Conservation (phyloP, 2,888 invertebrate genomes). For the Hyposoter didymator region DNA sequence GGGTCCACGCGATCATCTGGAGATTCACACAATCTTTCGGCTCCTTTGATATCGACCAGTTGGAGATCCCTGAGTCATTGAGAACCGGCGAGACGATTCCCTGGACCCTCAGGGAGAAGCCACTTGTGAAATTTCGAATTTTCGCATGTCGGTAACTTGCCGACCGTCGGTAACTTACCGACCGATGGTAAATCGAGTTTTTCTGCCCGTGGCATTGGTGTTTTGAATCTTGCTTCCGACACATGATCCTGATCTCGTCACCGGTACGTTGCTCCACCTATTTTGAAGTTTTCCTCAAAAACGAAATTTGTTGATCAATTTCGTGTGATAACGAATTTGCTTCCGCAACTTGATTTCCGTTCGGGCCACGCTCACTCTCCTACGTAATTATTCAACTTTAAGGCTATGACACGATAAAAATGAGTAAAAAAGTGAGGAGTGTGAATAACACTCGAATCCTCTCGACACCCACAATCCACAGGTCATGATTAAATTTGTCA, state of each 20-base stretch:
- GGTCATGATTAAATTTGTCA: background rate
- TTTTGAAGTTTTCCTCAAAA: no score
- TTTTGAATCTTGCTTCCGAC: background rate
- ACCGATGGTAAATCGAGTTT: background rate
- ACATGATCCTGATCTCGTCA: background rate
- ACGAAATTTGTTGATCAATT: no score
- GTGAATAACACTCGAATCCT: background rate
- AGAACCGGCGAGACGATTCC: background rate
- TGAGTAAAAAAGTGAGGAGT: background rate
- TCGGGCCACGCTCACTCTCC: background rate
- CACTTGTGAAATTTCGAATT: background rate
- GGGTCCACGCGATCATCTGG: background rate
- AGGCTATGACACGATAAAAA: background rate
- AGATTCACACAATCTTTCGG: background rate
- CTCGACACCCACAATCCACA: background rate
- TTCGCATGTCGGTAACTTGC: background rate
- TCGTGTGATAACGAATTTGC: no score
- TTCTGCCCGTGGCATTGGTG: background rate
- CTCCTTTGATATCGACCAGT: background rate
- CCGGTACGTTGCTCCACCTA: no score
- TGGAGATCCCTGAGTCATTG: background rate
- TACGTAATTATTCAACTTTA: background rate
- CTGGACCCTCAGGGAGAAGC: background rate
- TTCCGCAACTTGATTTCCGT: background rate
- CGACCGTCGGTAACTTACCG: background rate